Conservation (phyloP, 1,140 invertebrate species). For the Elysia chlorotica region DNA sequence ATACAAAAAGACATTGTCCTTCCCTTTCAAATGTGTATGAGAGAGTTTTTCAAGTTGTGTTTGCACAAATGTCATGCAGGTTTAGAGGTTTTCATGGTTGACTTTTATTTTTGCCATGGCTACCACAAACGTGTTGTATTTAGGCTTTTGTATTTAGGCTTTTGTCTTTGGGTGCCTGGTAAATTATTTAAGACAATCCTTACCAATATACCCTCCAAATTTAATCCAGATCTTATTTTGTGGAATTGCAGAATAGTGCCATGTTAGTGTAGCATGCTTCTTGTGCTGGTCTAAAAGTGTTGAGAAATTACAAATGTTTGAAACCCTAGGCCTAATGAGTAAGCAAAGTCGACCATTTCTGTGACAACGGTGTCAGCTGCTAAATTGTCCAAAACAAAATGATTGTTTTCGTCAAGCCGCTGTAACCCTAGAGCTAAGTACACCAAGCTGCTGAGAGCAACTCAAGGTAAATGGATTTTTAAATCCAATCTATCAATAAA, state of each 20-base stretch:
- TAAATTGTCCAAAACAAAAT: not conserved
- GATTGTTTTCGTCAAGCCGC: no score
- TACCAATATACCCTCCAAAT: not conserved
- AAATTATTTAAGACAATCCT: not conserved
- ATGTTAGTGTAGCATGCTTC: not conserved
- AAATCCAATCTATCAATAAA: no score
- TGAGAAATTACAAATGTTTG: not conserved
- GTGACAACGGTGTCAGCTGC: not conserved
- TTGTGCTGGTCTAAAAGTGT: not conserved
- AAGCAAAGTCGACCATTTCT: not conserved
- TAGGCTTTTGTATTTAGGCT: no score
- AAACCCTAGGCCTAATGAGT: not conserved
- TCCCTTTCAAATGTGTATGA: not conserved
- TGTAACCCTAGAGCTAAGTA: no score
- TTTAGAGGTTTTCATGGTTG: not conserved
- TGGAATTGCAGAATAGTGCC: not conserved
- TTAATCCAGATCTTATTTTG: conserved; percentile 13
- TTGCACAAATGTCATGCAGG: not conserved
- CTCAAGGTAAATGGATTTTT: no score
- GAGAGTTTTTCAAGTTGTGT: not conserved
- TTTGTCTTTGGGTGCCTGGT: not conserved
- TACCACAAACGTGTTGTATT: conserved; percentile 3
- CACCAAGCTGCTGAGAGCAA: no score
- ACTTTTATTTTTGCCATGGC: conserved; percentile 1
- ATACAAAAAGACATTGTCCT: not conserved